Percentiles rank a stretch among this genome's conserved stretches.
Conservation (phyloP, 2,797 vertebrate genomes). For the Pseudochaenichthys georgianus region DNA sequence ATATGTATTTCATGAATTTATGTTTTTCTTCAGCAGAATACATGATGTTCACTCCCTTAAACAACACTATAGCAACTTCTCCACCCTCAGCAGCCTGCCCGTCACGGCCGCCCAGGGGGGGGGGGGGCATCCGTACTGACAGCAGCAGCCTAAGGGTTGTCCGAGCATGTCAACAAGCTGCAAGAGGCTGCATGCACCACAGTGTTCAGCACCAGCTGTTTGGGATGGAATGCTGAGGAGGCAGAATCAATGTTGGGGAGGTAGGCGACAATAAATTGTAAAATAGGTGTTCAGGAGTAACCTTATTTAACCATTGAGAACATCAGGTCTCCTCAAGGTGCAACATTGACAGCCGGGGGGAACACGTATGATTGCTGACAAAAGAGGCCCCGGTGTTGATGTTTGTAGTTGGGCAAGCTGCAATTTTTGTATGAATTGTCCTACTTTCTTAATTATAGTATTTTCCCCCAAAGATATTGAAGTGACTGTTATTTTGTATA, state of each 20-base stretch:
- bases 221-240: constrained; percentile 20
- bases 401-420: background rate
- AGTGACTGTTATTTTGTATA: no score
- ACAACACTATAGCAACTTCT: constrained; percentile 3
- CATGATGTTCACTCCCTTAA: constrained; percentile 33
- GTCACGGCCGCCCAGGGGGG: constrained; percentile 39
- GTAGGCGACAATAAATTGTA: background rate
- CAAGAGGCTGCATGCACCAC: constrained; percentile 17
- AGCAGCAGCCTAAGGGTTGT: constrained; percentile 33
- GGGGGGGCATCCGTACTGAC: constrained; percentile 34
- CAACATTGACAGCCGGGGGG: background rate
- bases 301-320: constrained; percentile 28
- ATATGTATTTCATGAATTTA: constrained; percentile 69
- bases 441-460: background rate
- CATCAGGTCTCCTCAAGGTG: background rate
- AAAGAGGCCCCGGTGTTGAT: background rate
- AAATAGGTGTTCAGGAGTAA: constrained; percentile 10
- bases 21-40: constrained; percentile 47
- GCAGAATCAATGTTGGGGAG: constrained; percentile 16
- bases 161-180: constrained; percentile 43
- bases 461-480: background rate
- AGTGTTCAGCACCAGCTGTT: constrained; percentile 19
- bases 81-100: constrained; percentile 30
- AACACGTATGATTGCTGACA: constrained; percentile 3
- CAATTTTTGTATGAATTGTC: background rate